Base-by-base conservation (phyloP, 2,113 vertebrate species). In the Callorhinus ursinus region DNA sequence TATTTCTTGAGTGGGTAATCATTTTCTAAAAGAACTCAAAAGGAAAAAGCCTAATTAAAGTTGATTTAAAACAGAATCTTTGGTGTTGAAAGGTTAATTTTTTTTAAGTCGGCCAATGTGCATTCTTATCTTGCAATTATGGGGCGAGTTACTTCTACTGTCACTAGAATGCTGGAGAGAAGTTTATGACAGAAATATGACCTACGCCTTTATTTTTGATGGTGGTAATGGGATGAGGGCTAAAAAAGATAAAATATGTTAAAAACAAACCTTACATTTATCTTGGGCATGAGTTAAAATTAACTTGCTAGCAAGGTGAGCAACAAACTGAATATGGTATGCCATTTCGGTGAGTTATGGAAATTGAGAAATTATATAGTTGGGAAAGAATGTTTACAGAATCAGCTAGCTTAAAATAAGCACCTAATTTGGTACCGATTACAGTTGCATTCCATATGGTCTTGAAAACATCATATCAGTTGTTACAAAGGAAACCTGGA, bases 381-480 rank as follows among this genome's bases (percentile, higher is more conserved):
- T 93, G 76, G 13, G 61, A 80, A 91, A 94, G n/a, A 98, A 85
- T 82, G 51, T 83, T 96, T 95, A 95, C 36, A 92, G 72, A 96
- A 93, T 71, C 79, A 96, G 31, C 65, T 86, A 39, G n/a, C 51
- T 96, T 77, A 36, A 51, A 91, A 65, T 22, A 92, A 93, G 55
- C 21, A 74, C 42, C 11, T 83, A 85, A 74, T 97, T 95, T 92
- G 39, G 33, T 83, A 97, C n/a, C 96, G 57, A 87, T 87, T 91
- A 12, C 61, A 74, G 22, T 94, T 93, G 79, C 57, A 84, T 74
- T 88, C 90, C 57, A 13, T 80, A 42, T 95, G 21, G 6, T 93
- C 94, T 95, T 93, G 87, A 98, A 97, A 97, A 95, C 77, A 95
- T 93, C 65, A 0, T 97, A 95, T 96, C 84, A 71, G 59, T 93